Evolutionary conservation across 2,888 invertebrate genomes (phyloP).

Genomic region (Sphaerophoria taeniata): DNA sequence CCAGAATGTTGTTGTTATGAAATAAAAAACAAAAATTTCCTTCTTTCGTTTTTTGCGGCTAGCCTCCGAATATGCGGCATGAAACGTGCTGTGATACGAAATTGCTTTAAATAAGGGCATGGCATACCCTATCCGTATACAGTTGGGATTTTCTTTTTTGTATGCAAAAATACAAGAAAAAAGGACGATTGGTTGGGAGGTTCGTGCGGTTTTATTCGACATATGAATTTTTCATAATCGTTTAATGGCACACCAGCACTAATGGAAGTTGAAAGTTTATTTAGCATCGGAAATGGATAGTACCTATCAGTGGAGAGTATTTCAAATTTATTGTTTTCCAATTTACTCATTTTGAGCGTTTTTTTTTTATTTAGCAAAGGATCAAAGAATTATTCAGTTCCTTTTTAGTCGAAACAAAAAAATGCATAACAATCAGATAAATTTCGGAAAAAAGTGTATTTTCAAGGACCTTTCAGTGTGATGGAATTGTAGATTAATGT

Average conservation of each 20-base stretch:
- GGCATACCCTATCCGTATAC: background rate
- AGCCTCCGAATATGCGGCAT: slow-evolving; percentile 60
- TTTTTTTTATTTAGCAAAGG: too few species aligned
- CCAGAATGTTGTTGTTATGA: background rate
- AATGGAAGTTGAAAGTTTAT: slow-evolving; percentile 39
- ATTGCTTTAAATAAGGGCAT: slow-evolving; percentile 32
- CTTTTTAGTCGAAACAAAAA: too few species aligned
- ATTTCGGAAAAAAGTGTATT: too few species aligned
- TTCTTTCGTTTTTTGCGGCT: slow-evolving; percentile 44
- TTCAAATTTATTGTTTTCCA: background rate
- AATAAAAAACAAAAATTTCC: background rate
- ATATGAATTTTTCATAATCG: slow-evolving; percentile 59
- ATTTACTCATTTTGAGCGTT: background rate
- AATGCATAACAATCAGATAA: too few species aligned
- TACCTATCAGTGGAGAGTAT: background rate
- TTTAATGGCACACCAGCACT: slow-evolving; percentile 37
- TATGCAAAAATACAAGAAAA: slow-evolving; percentile 4
- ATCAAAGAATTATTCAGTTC: too few species aligned
- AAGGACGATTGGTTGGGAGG: background rate
- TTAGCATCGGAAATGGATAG: background rate
- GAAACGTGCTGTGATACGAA: slow-evolving; percentile 60
- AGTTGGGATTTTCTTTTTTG: background rate
- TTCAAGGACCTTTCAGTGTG: too few species aligned
- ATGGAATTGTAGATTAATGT: too few species aligned
- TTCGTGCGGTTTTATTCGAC: slow-evolving; percentile 27